Evolutionary conservation across 2,797 vertebrate species (phyloP), one percentile per base, ranked within the genome.

Genomic region (Oryzias sinensis): DNA sequence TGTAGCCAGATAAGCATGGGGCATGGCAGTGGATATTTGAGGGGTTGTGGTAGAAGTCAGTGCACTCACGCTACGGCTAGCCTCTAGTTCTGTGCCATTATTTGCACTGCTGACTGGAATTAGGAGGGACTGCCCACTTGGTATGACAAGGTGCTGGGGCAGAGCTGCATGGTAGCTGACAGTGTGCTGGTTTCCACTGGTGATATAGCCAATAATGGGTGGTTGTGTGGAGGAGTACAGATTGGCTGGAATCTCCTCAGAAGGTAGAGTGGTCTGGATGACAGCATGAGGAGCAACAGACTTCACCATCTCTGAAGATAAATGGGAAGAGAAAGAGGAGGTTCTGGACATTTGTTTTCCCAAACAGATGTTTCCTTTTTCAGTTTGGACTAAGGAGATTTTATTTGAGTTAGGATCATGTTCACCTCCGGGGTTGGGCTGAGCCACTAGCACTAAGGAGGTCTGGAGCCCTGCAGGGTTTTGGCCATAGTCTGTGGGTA

Each of bases 141-240:
- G 96, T 85, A 98, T 97, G 74, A 99, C 94, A 81, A 98, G 89
- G 83, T 98, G 97, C 87, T 96, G 97, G 0, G 96, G 93, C 73
- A 99, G 91, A 55, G 92, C 89, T 68, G 95, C 77, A 3, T 95
- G 94, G 65, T 98, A 98, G 62, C 95, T 92, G 54, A 98, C 92
- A 2, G 95, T 92, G 62, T 96, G 95, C 88, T 97, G 97, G 63
- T 91, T 88, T 40, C 92, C 73, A 29, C 95, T 96, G 84, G 97
- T 92, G 84, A 98, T 98, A 80, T 97, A 97, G 11, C 98, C 97
- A 56, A 99, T 96, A 0, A 98, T 96, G 0, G 96, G 93, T 18
- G 97, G 92, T 55, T 97, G 93, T 22, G 94, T 90, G 0, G 95
- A 85, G 1, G 96, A 91, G 14, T 97, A 99, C 80, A 98, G 95